phyloP scores from a whole-genome alignment of 2,113 vertebrate species.

The Pygoscelis adeliae region DNA sequence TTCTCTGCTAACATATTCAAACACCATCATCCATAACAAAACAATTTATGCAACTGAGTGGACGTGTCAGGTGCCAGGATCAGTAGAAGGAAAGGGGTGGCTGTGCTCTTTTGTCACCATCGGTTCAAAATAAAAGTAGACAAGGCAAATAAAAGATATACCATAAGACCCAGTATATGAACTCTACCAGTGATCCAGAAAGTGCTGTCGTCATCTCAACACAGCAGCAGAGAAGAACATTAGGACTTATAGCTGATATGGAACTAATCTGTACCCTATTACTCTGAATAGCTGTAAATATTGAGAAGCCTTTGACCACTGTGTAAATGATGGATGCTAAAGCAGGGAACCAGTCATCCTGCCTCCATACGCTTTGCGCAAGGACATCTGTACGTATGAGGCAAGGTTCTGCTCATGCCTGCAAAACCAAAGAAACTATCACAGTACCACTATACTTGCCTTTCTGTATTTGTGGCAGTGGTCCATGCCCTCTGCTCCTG shows the following conservation, averaged over 20 bases:
- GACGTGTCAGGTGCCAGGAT: background rate
- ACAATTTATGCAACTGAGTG: background rate
- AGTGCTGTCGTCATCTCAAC: background rate
- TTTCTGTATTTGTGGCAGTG: background rate
- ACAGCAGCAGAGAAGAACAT: background rate
- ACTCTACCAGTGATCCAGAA: conserved; percentile 10
- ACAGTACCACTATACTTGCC: background rate
- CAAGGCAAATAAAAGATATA: background rate
- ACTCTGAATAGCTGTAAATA: background rate
- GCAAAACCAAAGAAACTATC: background rate
- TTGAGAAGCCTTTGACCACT: background rate
- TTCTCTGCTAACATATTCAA: background rate
- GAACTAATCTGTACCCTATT: conserved; percentile 2
- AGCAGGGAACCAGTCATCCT: background rate
- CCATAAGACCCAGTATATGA: background rate
- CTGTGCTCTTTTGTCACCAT: background rate
- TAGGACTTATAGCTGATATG: background rate
- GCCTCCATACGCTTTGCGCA: background rate
- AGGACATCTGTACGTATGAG: background rate
- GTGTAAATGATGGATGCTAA: background rate
- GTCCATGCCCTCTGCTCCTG: background rate
- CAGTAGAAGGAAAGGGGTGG: background rate
- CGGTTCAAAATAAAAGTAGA: background rate
- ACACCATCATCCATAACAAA: background rate
- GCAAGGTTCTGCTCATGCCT: background rate